These are phyloP conservation scores for Gandaritis pyraliata DNA, from an alignment of 2,888 invertebrate genomes.

Conservation along the genomic window DNA sequence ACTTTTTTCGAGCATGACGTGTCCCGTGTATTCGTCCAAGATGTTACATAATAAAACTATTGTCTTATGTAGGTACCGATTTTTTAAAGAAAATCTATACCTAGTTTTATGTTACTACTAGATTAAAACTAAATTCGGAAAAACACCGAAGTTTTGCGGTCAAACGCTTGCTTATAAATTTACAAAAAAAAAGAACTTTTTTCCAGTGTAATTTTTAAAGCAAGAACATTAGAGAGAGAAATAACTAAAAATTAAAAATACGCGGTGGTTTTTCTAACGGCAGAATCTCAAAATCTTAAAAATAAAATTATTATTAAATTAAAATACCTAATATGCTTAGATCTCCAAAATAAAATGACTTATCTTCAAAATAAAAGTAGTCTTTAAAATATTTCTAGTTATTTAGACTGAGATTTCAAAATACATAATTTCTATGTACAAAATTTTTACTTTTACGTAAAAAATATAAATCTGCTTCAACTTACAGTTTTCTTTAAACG, in stretches of 20 bases:
- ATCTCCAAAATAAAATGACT: conserved; percentile 37
- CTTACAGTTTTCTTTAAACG: not conserved
- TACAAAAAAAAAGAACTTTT: no score
- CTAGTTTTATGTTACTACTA: not conserved
- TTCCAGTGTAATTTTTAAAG: no score
- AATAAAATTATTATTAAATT: conserved; percentile 32
- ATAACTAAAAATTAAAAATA: conserved; percentile 18
- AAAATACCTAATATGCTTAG: conserved; percentile 24
- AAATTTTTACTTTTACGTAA: conserved; percentile 22
- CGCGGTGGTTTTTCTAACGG: conserved; percentile 30
- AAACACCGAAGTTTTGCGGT: not conserved
- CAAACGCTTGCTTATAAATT: no score
- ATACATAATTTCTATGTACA: conserved; percentile 40
- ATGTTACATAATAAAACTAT: no score
- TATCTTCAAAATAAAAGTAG: conserved; percentile 38
- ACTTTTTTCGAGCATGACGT: no score
- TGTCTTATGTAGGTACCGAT: no score
- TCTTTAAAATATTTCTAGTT: conserved; percentile 33
- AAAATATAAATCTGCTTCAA: conserved; percentile 13
- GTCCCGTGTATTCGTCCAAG: no score
- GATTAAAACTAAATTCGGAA: conserved; percentile 4
- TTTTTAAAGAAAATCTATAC: no score
- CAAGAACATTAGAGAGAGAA: conserved; percentile 21
- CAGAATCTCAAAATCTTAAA: conserved; percentile 32
- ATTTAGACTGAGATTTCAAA: conserved; percentile 32